These are phyloP conservation scores for Drosophila flavopinicola DNA, from an alignment of 2,888 invertebrate species.

Conservation along the genomic window DNA sequence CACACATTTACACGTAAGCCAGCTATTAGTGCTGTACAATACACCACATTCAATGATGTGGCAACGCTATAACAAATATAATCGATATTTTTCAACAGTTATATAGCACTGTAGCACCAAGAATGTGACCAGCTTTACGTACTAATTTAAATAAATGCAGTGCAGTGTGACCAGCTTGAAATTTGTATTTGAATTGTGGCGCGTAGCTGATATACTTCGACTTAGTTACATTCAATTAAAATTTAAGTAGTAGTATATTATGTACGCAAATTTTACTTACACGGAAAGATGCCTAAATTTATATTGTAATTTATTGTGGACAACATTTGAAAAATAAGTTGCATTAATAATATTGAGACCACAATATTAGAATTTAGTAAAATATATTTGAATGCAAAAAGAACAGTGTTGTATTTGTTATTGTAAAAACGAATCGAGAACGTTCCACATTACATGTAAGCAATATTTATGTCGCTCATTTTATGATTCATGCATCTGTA, in stretches of 20 bases:
- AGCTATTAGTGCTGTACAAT: slow-evolving; percentile 26
- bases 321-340: no score
- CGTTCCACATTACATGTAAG: slow-evolving; percentile 1
- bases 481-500: slow-evolving; percentile 39
- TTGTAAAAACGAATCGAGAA: slow-evolving; percentile 5
- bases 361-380: no score
- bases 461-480: slow-evolving; percentile 12
- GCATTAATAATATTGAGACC: no score
- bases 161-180: neutral
- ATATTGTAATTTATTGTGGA: no score
- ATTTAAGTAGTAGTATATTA: no score
- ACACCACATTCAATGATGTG: neutral
- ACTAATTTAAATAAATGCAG: neutral
- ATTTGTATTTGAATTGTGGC: neutral
- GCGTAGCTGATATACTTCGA: neutral
- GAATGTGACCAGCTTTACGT: slow-evolving; percentile 5
- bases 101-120: neutral
- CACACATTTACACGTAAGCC: slow-evolving; percentile 22
- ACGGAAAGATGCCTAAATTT: no score
- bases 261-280: no score
- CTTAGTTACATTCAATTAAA: no score
- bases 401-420: no score
- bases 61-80: slow-evolving; percentile 9
- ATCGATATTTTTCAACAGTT: slow-evolving; percentile 4
- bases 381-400: no score